A percentile compares a stretch with the other conserved stretches of the same genome.
phyloP scores from a whole-genome alignment of 2,888 invertebrate genomes.

The Pycnomerus fuliginosus region DNA sequence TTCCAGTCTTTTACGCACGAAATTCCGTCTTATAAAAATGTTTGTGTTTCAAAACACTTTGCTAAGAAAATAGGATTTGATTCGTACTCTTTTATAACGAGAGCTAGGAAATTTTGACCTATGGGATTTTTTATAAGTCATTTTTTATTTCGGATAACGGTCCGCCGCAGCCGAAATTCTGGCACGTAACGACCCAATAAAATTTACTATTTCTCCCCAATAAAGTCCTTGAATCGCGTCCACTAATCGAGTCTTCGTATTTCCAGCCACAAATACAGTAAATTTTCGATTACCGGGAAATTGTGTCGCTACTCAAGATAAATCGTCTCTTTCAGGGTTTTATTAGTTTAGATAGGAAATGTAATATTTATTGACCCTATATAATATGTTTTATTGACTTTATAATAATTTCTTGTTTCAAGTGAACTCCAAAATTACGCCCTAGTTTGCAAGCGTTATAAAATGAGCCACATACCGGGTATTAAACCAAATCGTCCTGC shows the following conservation, averaged over 20 bases:
- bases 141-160: constrained; percentile 15
- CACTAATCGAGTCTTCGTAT: constrained; percentile 23
- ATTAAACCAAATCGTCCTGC: too few relatives aligned
- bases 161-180: constrained; percentile 9
- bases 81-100: too few relatives aligned
- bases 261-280: constrained; percentile 22
- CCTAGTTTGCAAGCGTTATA: too few relatives aligned
- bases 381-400: too few relatives aligned
- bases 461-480: too few relatives aligned
- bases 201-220: constrained; percentile 15
- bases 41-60: too few relatives aligned
- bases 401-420: too few relatives aligned
- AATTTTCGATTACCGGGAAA: constrained; percentile 25
- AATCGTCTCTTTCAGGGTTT: constrained; percentile 22
- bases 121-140: constrained; percentile 2
- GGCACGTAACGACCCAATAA: constrained; percentile 7
- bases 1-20: constrained; percentile 13
- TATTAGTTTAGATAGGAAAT: constrained; percentile 23
- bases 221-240: constrained; percentile 17
- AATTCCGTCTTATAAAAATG: not conserved
- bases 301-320: constrained; percentile 22
- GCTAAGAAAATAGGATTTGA: too few relatives aligned
- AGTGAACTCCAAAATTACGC: too few relatives aligned
- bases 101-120: constrained; percentile 1
- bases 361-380: constrained; percentile 19